These are phyloP conservation scores for Rhodeus uyekii DNA, from an alignment of 2,797 vertebrate species.

Conservation along the genomic window DNA sequence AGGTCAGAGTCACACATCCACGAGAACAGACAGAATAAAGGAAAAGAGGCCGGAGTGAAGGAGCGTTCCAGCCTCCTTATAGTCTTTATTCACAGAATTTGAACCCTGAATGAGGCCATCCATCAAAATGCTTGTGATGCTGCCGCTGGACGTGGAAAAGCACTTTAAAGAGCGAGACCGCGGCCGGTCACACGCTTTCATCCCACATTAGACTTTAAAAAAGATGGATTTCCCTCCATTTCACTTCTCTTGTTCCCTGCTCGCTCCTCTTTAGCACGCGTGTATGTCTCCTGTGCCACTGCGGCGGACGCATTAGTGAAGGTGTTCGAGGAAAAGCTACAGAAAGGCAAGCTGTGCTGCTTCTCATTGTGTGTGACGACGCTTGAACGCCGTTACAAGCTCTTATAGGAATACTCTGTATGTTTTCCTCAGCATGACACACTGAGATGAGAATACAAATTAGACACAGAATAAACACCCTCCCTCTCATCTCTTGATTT, in stretches of 20 bases:
- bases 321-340: background rate
- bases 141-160: conserved; percentile 21
- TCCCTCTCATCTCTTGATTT: background rate
- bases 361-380: background rate
- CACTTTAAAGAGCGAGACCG: conserved; percentile 29
- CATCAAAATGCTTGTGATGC: conserved; percentile 43
- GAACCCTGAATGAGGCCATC: conserved; percentile 47
- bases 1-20: background rate
- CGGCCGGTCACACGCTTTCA: conserved; percentile 35
- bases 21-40: background rate
- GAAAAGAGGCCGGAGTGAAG: background rate
- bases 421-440: background rate
- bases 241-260: conserved; percentile 8
- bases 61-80: background rate
- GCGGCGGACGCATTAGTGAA: background rate
- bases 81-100: conserved; percentile 49
- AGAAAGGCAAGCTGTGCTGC: conserved; percentile 5
- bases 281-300: background rate
- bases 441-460: conserved; percentile 16
- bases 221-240: conserved; percentile 33
- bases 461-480: background rate
- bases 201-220: conserved; percentile 43
- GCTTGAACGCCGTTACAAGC: background rate
- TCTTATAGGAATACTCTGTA: conserved; percentile 1
- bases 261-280: background rate